Conservation (phyloP, 2,113 vertebrate genomes). For the Numenius arquata region DNA sequence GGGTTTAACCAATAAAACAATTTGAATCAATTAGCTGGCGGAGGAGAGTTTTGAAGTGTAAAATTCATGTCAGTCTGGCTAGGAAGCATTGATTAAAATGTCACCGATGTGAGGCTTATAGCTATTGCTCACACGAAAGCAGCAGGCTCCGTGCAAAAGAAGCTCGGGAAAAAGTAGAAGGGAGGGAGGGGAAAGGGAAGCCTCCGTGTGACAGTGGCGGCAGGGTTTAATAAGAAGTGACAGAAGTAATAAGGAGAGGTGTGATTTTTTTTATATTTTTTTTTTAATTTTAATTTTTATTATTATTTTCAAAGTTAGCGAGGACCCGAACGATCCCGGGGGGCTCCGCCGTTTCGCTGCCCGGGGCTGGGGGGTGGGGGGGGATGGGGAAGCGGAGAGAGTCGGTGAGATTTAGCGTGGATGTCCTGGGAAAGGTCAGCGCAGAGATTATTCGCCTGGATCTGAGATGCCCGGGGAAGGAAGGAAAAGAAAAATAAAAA, state of each 20-base stretch:
- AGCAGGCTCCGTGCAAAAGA: neutral
- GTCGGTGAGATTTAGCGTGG: neutral
- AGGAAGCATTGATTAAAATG: conserved; percentile 77
- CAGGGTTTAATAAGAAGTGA: conserved; percentile 16
- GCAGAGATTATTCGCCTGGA: neutral
- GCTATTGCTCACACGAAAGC: conserved; percentile 15
- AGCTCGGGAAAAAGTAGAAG: neutral
- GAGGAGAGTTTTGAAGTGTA: conserved; percentile 74
- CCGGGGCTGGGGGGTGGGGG: too few relatives aligned
- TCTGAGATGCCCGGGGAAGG: neutral
- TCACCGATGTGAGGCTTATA: conserved; percentile 24
- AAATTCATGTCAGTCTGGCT: conserved; percentile 73
- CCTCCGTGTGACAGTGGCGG: neutral
- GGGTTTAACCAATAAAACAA: conserved; percentile 79
- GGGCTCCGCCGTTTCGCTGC: neutral
- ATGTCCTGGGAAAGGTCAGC: neutral
- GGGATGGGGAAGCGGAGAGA: neutral
- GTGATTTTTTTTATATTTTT: neutral
- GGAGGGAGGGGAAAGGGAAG: neutral
- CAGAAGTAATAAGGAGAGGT: neutral
- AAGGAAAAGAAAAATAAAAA: too few relatives aligned
- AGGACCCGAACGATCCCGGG: neutral
- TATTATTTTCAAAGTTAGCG: neutral
- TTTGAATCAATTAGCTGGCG: conserved; percentile 80
- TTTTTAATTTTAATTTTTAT: too few relatives aligned